A percentile compares a stretch with the other conserved stretches of the same genome.
Evolutionary conservation across 2,888 invertebrate species (phyloP).

Genomic region (Eilema depressum): DNA sequence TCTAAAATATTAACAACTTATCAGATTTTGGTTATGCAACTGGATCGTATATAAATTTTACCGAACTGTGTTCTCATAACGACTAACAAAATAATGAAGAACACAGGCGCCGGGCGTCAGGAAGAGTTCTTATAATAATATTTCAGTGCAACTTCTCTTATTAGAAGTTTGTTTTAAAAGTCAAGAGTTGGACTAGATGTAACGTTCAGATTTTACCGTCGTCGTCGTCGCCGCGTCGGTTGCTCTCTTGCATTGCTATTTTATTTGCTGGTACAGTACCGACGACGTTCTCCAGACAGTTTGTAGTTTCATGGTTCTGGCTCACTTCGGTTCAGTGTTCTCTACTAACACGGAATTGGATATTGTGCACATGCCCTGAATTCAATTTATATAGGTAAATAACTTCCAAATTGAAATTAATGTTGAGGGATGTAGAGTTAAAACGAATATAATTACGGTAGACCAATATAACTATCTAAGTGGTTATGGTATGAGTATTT

Average conservation of each 20-base stretch:
- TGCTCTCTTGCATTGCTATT: slow-evolving; percentile 57
- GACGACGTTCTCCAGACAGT: slow-evolving; percentile 19
- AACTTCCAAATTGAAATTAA: neutral
- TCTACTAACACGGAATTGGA: slow-evolving; percentile 28
- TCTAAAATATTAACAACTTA: neutral
- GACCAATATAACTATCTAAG: neutral
- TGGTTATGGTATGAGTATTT: neutral
- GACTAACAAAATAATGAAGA: slow-evolving; percentile 38
- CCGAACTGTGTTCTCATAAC: slow-evolving; percentile 29
- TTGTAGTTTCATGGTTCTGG: slow-evolving; percentile 35
- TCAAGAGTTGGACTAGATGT: slow-evolving; percentile 50
- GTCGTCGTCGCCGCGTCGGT: slow-evolving; percentile 40
- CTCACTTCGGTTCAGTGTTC: slow-evolving; percentile 13
- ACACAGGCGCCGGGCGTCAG: slow-evolving; percentile 27
- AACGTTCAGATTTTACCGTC: slow-evolving; percentile 66
- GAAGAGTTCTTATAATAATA: slow-evolving; percentile 65
- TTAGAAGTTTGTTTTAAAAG: slow-evolving; percentile 76
- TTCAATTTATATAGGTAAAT: slow-evolving; percentile 17
- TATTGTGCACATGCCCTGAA: slow-evolving; percentile 20
- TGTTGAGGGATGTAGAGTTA: neutral
- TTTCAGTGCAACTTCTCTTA: slow-evolving; percentile 76
- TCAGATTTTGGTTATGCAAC: neutral
- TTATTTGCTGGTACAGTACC: slow-evolving; percentile 45
- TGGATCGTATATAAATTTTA: neutral
- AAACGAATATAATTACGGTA: neutral